Evolutionary conservation across 2,797 vertebrate genomes (phyloP).

Genomic region (Otolemur crassicaudatus): DNA sequence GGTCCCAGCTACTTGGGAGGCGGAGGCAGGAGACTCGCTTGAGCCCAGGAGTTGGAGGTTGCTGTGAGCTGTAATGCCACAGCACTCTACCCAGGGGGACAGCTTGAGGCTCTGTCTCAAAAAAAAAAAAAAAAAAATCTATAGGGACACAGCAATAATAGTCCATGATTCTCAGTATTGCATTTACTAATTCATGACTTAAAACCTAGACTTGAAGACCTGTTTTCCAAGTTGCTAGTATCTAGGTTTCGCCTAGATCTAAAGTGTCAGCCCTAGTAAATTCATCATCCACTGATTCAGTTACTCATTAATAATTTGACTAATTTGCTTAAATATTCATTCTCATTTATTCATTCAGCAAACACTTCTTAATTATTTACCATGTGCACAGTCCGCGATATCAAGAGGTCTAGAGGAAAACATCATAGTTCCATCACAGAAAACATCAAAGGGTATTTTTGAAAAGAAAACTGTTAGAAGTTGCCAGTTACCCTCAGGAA

Average conservation of each 20-base stretch:
- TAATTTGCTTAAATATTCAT: not conserved
- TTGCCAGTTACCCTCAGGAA: not conserved
- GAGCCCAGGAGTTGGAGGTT: no score
- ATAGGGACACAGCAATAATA: not conserved
- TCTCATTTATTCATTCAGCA: constrained; percentile 41
- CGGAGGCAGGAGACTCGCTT: no score
- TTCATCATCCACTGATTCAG: not conserved
- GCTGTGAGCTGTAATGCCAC: no score
- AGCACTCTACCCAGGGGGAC: no score
- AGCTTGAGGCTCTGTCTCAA: no score
- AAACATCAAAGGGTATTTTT: not conserved
- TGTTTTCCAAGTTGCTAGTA: not conserved
- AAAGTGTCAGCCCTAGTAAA: not conserved
- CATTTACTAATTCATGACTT: constrained; percentile 11
- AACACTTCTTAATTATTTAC: not conserved
- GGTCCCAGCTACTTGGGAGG: no score
- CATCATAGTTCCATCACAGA: not conserved
- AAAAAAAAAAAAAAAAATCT: not conserved
- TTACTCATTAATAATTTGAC: constrained; percentile 47
- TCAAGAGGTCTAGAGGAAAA: not conserved
- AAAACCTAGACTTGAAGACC: constrained; percentile 11
- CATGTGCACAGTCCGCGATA: not conserved
- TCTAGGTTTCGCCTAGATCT: not conserved
- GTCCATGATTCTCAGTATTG: constrained; percentile 1
- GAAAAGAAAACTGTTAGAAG: not conserved